These are phyloP conservation scores for Oncorhynchus nerka DNA, from an alignment of 2,113 vertebrate genomes.

Conservation along the genomic window DNA sequence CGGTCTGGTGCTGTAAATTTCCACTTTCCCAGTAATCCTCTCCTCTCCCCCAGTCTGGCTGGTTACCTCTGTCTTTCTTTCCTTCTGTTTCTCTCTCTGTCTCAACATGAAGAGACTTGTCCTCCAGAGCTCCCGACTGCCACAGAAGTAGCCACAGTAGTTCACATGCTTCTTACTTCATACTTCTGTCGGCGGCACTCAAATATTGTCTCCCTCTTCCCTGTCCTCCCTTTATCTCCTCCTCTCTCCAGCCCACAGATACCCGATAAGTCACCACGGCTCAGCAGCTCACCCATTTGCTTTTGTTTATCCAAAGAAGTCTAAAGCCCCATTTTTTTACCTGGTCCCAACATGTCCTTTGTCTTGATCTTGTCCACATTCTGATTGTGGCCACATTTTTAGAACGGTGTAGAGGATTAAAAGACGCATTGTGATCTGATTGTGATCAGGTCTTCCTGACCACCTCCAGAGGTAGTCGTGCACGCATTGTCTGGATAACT, in stretches of 20 bases:
- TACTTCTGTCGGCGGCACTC: not conserved
- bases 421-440: too few relatives aligned
- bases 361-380: too few relatives aligned
- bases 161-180: not conserved
- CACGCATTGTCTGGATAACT: too few relatives aligned
- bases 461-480: too few relatives aligned
- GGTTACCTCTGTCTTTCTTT: not conserved
- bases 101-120: not conserved
- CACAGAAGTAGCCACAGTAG: not conserved
- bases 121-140: not conserved
- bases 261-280: not conserved
- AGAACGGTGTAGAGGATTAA: too few relatives aligned
- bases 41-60: too few relatives aligned
- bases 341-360: too few relatives aligned
- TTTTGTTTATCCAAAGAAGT: not conserved
- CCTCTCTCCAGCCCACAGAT: not conserved
- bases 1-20: conserved; percentile 1
- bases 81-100: not conserved
- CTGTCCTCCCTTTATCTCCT: not conserved
- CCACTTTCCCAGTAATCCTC: not conserved
- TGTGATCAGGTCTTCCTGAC: too few relatives aligned
- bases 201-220: not conserved
- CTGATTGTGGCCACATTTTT: too few relatives aligned
- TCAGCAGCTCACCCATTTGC: not conserved
- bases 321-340: too few relatives aligned